Evolutionary conservation across 2,888 invertebrate species (phyloP), one percentile per base, ranked within the genome.

Genomic region (Drosophila fungiperda): DNA sequence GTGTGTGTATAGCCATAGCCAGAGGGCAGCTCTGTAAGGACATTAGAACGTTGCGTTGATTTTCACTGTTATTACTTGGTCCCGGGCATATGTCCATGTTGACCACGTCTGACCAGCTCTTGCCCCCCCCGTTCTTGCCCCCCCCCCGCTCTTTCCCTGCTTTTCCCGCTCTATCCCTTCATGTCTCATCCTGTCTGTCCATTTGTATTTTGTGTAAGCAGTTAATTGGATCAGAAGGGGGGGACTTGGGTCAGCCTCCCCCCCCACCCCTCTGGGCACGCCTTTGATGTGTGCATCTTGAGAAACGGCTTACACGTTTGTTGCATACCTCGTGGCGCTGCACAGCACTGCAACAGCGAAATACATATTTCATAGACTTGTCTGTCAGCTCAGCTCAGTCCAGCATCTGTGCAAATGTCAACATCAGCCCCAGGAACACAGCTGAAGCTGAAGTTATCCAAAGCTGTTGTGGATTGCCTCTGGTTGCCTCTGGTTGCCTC

Each of bases 181-280:
- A 40, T 49, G 58, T 60, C 55, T 63, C 60, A 70, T 71, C 80
- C 1, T 23, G 84, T 78, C 83, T 78, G 78, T 78, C 76, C 83
- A 89, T 82, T 79, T 87, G 83, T 84, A 82, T 90, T 87, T 82
- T 85, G 81, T 89, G 85, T 87, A 83, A 85, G 80, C 89, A 89
- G 87, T 90, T 89, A 89, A 89, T 89, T 89, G 89, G 85, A 89
- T 89, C 89, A 89, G 90, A 78, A 75, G 73, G 68, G 29, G 29
- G 5, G 6, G 26, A 5, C 79, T 55, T 60, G 69, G 55, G 45
- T 40, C 38, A 52, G 55, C 36, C 35, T 6, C 5, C 40, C 26
- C 20, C 38, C 38, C 26, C 55, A 8, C 1, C 29, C 29, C 5
- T 1, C 23, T 11, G 23, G 20, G 20, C 4, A 12, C 11, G 33